These are phyloP conservation scores for Mythimna vitellina DNA, from an alignment of 2,888 invertebrate genomes.

Conservation along the genomic window DNA sequence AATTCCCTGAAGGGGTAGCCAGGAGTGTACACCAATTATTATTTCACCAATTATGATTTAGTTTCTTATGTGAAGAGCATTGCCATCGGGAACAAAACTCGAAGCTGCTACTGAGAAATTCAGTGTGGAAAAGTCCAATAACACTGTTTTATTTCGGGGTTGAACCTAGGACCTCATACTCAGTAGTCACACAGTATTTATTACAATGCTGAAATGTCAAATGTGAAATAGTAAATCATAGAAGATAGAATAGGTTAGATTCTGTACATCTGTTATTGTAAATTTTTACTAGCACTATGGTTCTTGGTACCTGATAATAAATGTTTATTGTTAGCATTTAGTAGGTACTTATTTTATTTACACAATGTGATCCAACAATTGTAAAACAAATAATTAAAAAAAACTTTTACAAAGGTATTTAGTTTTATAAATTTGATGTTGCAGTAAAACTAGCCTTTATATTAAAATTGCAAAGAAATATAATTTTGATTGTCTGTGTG, in stretches of 20 bases:
- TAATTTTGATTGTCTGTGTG: not conserved
- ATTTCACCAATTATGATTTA: not conserved
- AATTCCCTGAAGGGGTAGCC: not conserved
- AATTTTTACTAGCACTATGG: too few relatives aligned
- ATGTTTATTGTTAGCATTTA: too few relatives aligned
- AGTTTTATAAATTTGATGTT: too few relatives aligned
- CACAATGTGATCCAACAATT: not conserved
- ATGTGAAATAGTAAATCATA: constrained; percentile 6
- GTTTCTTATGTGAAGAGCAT: not conserved
- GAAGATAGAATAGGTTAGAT: constrained; percentile 1
- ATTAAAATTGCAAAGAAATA: too few relatives aligned
- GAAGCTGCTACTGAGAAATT: not conserved
- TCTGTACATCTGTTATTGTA: not conserved
- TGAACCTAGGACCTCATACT: not conserved
- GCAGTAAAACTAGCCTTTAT: too few relatives aligned
- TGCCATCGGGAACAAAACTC: not conserved
- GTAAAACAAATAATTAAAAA: not conserved
- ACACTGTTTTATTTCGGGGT: too few relatives aligned
- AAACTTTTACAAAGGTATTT: too few relatives aligned
- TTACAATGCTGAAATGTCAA: constrained; percentile 5
- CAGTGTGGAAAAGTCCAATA: not conserved
- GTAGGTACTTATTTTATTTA: not conserved
- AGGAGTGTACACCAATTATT: not conserved
- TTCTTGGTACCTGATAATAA: too few relatives aligned
- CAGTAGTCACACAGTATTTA: not conserved